Percentiles rank a stretch among this genome's conserved stretches.
These are phyloP conservation scores for Brachystomella parvula DNA, from an alignment of 1,140 invertebrate species.

Conservation along the genomic window DNA sequence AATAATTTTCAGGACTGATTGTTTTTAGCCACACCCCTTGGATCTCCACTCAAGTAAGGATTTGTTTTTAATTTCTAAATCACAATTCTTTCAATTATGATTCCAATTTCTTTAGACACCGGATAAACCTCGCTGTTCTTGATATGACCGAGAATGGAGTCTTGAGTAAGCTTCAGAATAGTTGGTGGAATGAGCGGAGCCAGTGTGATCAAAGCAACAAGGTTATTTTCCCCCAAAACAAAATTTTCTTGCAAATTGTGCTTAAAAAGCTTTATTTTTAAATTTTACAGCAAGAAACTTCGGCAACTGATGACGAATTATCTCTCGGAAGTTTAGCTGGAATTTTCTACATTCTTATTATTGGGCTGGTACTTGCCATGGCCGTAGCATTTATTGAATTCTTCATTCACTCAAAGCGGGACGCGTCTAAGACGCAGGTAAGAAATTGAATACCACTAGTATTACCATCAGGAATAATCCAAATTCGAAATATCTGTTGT, in stretches of 20 bases:
- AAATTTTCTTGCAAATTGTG: neutral
- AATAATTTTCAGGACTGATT: conserved; percentile 14
- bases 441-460: neutral
- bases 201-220: conserved; percentile 43
- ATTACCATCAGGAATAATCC: neutral
- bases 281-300: conserved; percentile 44
- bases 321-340: conserved; percentile 54
- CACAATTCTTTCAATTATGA: neutral
- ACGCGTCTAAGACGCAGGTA: conserved; percentile 45
- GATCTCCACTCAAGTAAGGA: conserved; percentile 49
- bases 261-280: neutral
- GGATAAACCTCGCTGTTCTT: conserved; percentile 51
- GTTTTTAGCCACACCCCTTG: conserved; percentile 51
- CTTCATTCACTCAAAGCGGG: conserved; percentile 44
- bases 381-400: conserved; percentile 50
- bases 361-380: conserved; percentile 52
- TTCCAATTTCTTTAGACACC: conserved; percentile 42
- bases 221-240: conserved; percentile 14
- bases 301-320: conserved; percentile 47
- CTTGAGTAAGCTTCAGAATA: conserved; percentile 52
- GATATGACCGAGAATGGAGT: conserved; percentile 53
- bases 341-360: conserved; percentile 60
- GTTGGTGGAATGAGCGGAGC: conserved; percentile 51
- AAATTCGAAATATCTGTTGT: neutral
- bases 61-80: conserved; percentile 3